Evolutionary conservation across 2,797 vertebrate genomes (phyloP).

Genomic region (Anabas testudineus): DNA sequence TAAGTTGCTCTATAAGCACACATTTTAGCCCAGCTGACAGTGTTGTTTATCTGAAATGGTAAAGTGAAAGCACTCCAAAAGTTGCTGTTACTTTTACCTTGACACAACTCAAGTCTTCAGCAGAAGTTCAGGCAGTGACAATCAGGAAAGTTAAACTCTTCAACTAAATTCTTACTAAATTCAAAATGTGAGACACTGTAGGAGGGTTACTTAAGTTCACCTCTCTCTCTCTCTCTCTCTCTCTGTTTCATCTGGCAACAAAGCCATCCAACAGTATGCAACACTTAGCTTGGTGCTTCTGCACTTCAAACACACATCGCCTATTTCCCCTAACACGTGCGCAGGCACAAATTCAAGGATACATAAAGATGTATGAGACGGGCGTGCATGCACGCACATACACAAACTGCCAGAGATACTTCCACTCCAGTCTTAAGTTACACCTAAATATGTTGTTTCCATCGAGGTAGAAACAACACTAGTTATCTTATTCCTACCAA

Average conservation of each 20-base stretch:
- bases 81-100: conserved; percentile 32
- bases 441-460: conserved; percentile 47
- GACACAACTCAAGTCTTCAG: conserved; percentile 39
- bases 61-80: conserved; percentile 35
- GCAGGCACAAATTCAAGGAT: conserved; percentile 40
- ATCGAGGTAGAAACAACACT: conserved; percentile 24
- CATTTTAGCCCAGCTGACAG: conserved; percentile 20
- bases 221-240: conserved; percentile 28
- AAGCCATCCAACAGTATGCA: conserved; percentile 69
- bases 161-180: conserved; percentile 63
- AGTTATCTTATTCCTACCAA: conserved; percentile 39
- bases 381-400: conserved; percentile 14
- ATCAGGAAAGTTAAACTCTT: conserved; percentile 66
- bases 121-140: conserved; percentile 55
- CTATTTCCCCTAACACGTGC: conserved; percentile 63
- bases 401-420: conserved; percentile 23
- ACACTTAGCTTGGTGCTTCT: conserved; percentile 62
- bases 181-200: conserved; percentile 60
- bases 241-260: conserved; percentile 76
- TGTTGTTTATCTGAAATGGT: conserved; percentile 37
- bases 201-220: conserved; percentile 75
- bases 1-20: conserved; percentile 13
- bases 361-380: conserved; percentile 38
- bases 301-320: conserved; percentile 69
- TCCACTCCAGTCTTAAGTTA: conserved; percentile 30